A percentile compares a stretch with the other conserved stretches of the same genome.
These are phyloP conservation scores for Dasypogon diadema DNA, from an alignment of 2,888 invertebrate species.

Conservation along the genomic window DNA sequence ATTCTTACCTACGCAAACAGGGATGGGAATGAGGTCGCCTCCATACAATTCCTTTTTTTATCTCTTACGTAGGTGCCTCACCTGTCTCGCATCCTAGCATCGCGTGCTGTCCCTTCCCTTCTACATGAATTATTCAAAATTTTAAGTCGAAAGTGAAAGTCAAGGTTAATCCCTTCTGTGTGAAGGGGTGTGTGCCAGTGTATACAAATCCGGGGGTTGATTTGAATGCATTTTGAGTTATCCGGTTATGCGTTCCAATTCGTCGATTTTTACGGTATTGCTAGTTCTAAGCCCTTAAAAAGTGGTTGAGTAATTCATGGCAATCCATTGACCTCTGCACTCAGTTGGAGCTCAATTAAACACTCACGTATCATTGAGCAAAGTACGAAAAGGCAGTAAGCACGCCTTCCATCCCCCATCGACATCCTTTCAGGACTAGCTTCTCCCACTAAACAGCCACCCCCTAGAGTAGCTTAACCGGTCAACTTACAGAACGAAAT, in stretches of 20 bases:
- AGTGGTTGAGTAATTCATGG: not conserved
- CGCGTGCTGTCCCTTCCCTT: constrained; percentile 35
- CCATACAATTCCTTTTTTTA: not conserved
- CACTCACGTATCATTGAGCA: constrained; percentile 53
- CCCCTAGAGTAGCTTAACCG: constrained; percentile 10
- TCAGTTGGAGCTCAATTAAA: constrained; percentile 34
- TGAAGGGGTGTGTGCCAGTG: not conserved
- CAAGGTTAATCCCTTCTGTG: constrained; percentile 41
- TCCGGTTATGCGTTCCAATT: constrained; percentile 6
- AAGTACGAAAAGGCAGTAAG: constrained; percentile 43
- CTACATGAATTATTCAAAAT: constrained; percentile 49
- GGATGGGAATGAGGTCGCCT: constrained; percentile 37
- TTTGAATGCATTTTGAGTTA: constrained; percentile 1
- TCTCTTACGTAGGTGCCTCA: constrained; percentile 8
- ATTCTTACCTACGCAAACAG: constrained; percentile 21
- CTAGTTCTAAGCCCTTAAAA: not conserved
- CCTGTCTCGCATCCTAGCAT: constrained; percentile 32
- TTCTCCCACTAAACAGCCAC: constrained; percentile 1
- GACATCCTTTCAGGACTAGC: not conserved
- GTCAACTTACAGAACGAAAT: constrained; percentile 26
- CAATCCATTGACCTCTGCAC: constrained; percentile 40
- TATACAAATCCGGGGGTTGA: not conserved
- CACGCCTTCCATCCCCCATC: constrained; percentile 7
- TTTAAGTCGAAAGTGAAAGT: constrained; percentile 49
- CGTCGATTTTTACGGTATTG: constrained; percentile 13